Base-by-base conservation (phyloP, 2,888 invertebrate genomes). In the Oscheius sp. region DNA sequence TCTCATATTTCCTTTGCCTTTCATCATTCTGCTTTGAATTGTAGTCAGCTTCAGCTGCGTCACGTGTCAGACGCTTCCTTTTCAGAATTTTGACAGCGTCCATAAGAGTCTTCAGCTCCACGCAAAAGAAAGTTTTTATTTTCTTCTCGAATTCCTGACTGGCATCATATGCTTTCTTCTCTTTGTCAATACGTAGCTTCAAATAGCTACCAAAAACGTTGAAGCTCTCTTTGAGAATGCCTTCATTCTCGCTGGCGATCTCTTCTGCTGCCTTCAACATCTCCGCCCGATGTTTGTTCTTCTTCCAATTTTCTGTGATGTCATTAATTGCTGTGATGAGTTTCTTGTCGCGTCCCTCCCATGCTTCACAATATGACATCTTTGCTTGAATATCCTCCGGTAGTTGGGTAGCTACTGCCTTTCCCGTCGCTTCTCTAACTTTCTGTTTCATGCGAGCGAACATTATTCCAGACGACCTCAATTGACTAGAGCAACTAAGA, bases 321-420 rank as follows among this genome's bases (percentile, higher is more conserved):
- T 41, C 59, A 2, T 12, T 30, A 1, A 59, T 6, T 2, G 44
- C 59, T 22, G 28, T 49, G 12, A 62, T 17, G 17, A 62, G 32
- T 14, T 26, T 14, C 26, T 49, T 62, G 38, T 62, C 62, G 14
- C 62, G 47, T 4, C 2, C 24, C 17, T 62, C 62, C 62, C 62
- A 62, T n/a, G 12, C 22, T 14, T 49, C 47, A 8, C 20, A 17
- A 36, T 62, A 62, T 20, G 5, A 1, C 5, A 62, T 47, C 20
- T 28, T 38, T n/a, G 33, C n/a, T 17, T 47, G 3, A 8, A 62
- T 22, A 9, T 62, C 50, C 20, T 62, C 49, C 33, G 62, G 62
- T 20, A 47, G 14, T 5, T 2, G 20, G 32, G 62, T 62, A 2
- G 62, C 62, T 33, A 28, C 28, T 8, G 62, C 62, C 2, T 30